phyloP scores from a whole-genome alignment of 1,140 invertebrate genomes.

The Spodoptera litura region DNA sequence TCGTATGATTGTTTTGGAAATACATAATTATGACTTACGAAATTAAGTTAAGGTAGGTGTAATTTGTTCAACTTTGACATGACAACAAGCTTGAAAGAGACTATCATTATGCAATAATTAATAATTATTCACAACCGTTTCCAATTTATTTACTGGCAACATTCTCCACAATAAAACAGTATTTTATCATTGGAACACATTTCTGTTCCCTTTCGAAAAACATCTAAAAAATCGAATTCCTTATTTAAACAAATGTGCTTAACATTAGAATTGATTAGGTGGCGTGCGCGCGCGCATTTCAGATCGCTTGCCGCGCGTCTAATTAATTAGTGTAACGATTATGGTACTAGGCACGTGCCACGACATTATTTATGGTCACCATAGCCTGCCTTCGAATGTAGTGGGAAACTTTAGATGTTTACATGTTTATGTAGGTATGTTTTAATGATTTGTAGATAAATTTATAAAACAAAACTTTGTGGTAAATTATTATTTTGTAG shows the following conservation, averaged over 20 bases:
- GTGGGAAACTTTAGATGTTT: not conserved
- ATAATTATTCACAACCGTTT: no score
- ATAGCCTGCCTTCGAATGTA: conserved; percentile 6
- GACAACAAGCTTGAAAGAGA: no score
- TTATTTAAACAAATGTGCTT: conserved; percentile 53
- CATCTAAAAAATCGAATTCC: not conserved
- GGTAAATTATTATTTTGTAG: no score
- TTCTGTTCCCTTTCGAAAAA: not conserved
- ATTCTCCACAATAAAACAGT: no score
- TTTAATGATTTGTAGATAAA: no score
- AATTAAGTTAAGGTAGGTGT: not conserved
- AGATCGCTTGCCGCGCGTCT: conserved; percentile 22
- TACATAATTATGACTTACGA: no score
- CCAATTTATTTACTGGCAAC: no score
- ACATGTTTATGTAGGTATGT: no score
- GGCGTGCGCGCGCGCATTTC: conserved; percentile 34
- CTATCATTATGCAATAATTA: no score
- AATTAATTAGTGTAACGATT: conserved; percentile 49
- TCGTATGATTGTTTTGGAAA: no score
- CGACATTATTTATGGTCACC: conserved; percentile 41
- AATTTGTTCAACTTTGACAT: not conserved
- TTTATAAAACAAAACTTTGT: no score
- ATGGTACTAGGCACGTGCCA: conserved; percentile 29
- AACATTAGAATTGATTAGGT: conserved; percentile 66
- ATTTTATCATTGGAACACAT: no score